A percentile compares a stretch with the other conserved stretches of the same genome.
Evolutionary conservation across 2,113 vertebrate species (phyloP).

Genomic region (Guaruba guarouba): DNA sequence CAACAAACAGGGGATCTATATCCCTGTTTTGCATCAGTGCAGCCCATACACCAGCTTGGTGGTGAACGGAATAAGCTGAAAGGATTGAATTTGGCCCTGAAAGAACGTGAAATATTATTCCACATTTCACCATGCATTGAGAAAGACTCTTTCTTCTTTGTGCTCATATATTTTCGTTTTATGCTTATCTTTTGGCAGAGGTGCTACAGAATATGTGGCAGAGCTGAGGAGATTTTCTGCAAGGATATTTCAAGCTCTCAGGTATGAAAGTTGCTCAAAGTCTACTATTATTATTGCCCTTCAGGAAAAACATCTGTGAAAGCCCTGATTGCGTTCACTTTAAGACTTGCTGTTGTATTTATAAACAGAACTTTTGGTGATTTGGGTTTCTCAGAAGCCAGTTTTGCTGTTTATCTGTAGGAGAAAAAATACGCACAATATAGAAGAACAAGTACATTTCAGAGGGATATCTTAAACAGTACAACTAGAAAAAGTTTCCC

Average conservation of each 20-base stretch:
- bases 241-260: slow-evolving; percentile 45
- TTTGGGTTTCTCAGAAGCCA: slow-evolving; percentile 22
- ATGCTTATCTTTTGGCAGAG: slow-evolving; percentile 30
- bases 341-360: background rate
- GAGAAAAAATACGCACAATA: background rate
- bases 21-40: background rate
- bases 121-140: background rate
- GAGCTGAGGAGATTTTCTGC: slow-evolving; percentile 40
- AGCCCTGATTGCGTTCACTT: slow-evolving; percentile 18
- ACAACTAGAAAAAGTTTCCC: background rate
- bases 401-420: slow-evolving; percentile 47
- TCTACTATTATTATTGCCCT: slow-evolving; percentile 35
- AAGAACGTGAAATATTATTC: background rate
- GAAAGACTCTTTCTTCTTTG: background rate
- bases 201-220: background rate
- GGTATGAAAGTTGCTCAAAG: slow-evolving; percentile 48
- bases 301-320: slow-evolving; percentile 63
- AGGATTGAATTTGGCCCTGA: background rate
- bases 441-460: slow-evolving; percentile 27
- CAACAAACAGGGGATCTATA: rapidly evolving
- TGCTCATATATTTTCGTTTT: background rate
- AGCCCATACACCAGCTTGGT: no score
- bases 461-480: background rate
- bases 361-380: slow-evolving; percentile 31
- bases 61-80: background rate